These are phyloP conservation scores for Chaitophorus viminalis DNA, from an alignment of 2,888 invertebrate genomes.

Conservation along the genomic window DNA sequence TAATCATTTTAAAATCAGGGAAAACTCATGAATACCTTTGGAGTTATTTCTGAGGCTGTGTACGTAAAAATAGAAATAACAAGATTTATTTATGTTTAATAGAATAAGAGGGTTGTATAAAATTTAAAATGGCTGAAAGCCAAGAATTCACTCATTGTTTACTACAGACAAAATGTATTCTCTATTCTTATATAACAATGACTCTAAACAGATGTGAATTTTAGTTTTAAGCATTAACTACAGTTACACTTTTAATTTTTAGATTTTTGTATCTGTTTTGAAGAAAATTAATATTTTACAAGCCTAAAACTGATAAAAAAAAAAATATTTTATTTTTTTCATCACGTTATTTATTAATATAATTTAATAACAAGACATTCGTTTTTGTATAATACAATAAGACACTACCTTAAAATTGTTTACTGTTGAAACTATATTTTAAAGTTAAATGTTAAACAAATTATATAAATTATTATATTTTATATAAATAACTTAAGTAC, in stretches of 20 bases:
- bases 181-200: conserved; percentile 12
- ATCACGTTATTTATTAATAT: too few relatives aligned
- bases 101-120: not conserved
- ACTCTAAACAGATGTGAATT: conserved; percentile 1
- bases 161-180: conserved; percentile 19
- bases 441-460: not conserved
- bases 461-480: not conserved
- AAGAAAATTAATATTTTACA: too few relatives aligned
- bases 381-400: too few relatives aligned
- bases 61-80: conserved; percentile 42
- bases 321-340: too few relatives aligned
- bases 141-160: conserved; percentile 23
- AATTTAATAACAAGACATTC: too few relatives aligned
- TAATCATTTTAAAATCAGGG: conserved; percentile 34
- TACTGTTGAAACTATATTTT: too few relatives aligned
- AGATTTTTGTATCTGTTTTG: not conserved
- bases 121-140: conserved; percentile 26
- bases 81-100: conserved; percentile 25
- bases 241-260: not conserved
- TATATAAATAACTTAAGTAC: not conserved
- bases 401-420: too few relatives aligned
- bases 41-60: not conserved
- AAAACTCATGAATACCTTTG: not conserved
- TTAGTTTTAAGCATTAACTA: not conserved
- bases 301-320: not conserved